Base-by-base conservation (phyloP, 1,140 invertebrate genomes). In the Bombus pyrosoma region DNA sequence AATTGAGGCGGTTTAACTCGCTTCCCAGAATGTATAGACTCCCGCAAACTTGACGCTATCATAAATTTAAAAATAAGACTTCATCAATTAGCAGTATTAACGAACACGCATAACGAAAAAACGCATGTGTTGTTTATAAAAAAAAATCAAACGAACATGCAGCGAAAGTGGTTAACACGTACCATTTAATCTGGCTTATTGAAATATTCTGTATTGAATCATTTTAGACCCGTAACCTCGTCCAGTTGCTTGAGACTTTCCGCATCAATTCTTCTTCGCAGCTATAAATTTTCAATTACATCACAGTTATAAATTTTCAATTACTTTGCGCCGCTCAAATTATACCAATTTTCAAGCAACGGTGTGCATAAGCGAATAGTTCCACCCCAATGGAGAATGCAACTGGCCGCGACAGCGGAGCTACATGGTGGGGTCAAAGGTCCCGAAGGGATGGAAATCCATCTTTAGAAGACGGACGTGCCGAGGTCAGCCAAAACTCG, bases 401-500 rank as follows among this genome's bases (percentile, higher is more conserved):
- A 68, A 37, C 68, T 25, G 37, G 25, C 37, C 68, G 37, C 37
- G 68, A 69, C 32, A 78, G 47, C 15, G 22, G 47, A 22, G 6
- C 1, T 6, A 68, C 83, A 80, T 80, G 43, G 69, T 5, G 57
- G 39, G 86, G 64, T 66, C 62, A 83, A 77, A 89, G 76, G 66
- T 86, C 47, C 62, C 43, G 64, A 64, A 78, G 75, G 83, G 47
- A 64, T 77, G 85, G 78, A 86, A 90, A 91, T 91, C 84, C 81
- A 86, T 88, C 86, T 90, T 78, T 71, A 62, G 47, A 57, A 83
- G 66, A 87, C 68, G 76, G 41, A 86, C 62, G 80, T 79, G 86
- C 81, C 78, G 86, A 86, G 89, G 84, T 90, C 86, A 90, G 81
- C 89, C 75, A 89, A 89, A 81, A 85, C 84, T 89, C 75, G 80